phyloP scores from a whole-genome alignment of 2,113 vertebrate species.

The Amazona guildingii region DNA sequence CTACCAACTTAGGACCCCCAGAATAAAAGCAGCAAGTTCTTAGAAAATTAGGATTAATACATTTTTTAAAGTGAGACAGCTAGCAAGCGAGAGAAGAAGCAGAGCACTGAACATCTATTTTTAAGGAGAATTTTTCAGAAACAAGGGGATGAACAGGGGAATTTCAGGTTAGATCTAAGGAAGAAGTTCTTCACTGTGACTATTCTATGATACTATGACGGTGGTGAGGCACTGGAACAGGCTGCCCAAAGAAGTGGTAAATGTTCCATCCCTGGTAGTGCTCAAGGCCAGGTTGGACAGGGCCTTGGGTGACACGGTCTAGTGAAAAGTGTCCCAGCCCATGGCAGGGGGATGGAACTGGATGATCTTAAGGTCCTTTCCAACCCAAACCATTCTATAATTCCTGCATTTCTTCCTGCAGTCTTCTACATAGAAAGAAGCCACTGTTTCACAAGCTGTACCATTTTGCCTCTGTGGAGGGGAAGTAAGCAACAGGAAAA shows the following conservation, averaged over 20 bases:
- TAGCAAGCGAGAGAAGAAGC: not conserved
- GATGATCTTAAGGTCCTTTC: not conserved
- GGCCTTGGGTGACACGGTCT: not conserved
- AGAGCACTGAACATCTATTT: not conserved
- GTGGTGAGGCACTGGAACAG: not conserved
- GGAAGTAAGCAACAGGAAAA: slow-evolving; percentile 48
- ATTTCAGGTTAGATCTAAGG: too few relatives aligned
- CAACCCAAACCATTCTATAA: not conserved
- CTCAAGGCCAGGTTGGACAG: not conserved
- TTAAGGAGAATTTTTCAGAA: slow-evolving; percentile 2
- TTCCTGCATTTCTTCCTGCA: slow-evolving; percentile 1
- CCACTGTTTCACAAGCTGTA: slow-evolving; percentile 38
- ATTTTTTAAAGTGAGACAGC: not conserved
- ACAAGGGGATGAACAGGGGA: not conserved
- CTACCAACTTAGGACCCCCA: not conserved
- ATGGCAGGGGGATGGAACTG: not conserved
- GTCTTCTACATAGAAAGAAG: slow-evolving; percentile 38
- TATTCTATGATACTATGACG: too few relatives aligned
- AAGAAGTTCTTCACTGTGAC: not conserved
- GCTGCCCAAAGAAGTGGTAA: too few relatives aligned
- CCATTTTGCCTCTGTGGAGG: slow-evolving; percentile 49
- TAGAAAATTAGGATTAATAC: not conserved
- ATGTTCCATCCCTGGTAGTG: not conserved
- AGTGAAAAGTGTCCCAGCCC: not conserved
- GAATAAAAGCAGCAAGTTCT: not conserved